These are phyloP conservation scores for Drosophila kanekoi DNA, from an alignment of 2,888 invertebrate species.

Conservation along the genomic window DNA sequence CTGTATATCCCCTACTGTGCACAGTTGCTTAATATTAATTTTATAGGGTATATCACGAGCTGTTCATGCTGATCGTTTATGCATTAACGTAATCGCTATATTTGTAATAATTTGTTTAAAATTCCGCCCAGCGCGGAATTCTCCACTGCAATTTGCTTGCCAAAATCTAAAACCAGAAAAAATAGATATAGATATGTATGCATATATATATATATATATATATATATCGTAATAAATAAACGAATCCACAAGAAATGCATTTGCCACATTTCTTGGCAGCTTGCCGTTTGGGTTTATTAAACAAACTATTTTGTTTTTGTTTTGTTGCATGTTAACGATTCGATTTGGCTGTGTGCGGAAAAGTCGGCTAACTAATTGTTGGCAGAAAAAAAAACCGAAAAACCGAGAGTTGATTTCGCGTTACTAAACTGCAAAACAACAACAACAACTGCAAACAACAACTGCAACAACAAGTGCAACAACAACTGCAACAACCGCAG, in stretches of 20 bases:
- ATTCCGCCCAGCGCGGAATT: slow-evolving; percentile 42
- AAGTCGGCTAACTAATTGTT: slow-evolving; percentile 62
- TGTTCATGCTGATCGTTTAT: slow-evolving; percentile 7
- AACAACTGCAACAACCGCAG: slow-evolving; percentile 16
- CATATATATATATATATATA: background rate
- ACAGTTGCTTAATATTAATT: no score
- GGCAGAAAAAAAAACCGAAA: slow-evolving; percentile 27
- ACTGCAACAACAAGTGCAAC: slow-evolving; percentile 5
- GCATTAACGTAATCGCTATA: slow-evolving; percentile 66
- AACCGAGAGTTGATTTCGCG: slow-evolving; percentile 57
- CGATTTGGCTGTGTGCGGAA: slow-evolving; percentile 47
- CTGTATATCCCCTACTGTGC: no score
- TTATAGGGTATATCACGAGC: no score
- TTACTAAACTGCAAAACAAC: slow-evolving; percentile 52
- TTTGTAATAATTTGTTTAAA: slow-evolving; percentile 22
- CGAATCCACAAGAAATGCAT: slow-evolving; percentile 45
- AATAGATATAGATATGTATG: background rate
- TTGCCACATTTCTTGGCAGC: slow-evolving; percentile 64
- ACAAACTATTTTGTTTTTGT: slow-evolving; percentile 37
- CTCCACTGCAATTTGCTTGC: slow-evolving; percentile 53
- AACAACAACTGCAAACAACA: slow-evolving; percentile 27
- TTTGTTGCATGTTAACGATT: slow-evolving; percentile 47
- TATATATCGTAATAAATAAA: slow-evolving; percentile 48
- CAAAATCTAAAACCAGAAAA: slow-evolving; percentile 33
- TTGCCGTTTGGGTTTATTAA: slow-evolving; percentile 66